Evolutionary conservation across 1,140 invertebrate species (phyloP).

Genomic region (Scaptomyza hsui): DNA sequence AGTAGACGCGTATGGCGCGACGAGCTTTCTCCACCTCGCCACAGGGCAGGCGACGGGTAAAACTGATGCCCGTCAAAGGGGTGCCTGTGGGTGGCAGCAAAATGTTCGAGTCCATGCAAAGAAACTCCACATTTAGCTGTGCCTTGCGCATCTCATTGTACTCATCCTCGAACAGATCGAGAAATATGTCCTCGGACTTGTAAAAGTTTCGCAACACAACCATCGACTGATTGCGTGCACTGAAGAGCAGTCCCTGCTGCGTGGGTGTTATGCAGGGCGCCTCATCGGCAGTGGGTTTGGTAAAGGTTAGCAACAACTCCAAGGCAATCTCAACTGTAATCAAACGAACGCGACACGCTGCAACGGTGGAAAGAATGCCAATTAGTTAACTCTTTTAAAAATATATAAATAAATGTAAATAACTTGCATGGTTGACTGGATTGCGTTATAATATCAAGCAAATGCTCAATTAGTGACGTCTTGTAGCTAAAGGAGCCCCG

Average conservation of each 20-base stretch:
- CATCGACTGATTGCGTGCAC: conserved; percentile 93
- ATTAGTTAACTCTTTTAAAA: not conserved
- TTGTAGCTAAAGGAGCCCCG: conserved; percentile 86
- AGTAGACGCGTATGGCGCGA: conserved; percentile 96
- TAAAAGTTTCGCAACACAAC: conserved; percentile 95
- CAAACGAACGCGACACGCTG: conserved; percentile 92
- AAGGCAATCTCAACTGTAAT: conserved; percentile 96
- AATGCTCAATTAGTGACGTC: conserved; percentile 90
- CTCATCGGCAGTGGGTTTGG: conserved; percentile 84
- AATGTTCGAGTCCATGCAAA: conserved; percentile 98
- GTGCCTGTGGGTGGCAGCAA: conserved; percentile 98
- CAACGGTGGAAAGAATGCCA: not conserved
- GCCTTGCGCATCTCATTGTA: conserved; percentile 95
- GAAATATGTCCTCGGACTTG: conserved; percentile 99
- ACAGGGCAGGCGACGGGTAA: conserved; percentile 96
- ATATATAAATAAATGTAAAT: not conserved
- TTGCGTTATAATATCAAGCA: conserved; percentile 91
- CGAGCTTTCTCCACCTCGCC: conserved; percentile 98
- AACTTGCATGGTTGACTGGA: conserved; percentile 92
- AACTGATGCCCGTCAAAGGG: conserved; percentile 97
- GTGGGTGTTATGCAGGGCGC: conserved; percentile 84
- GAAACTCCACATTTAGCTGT: conserved; percentile 95
- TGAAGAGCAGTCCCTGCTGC: conserved; percentile 85
- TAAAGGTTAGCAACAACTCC: conserved; percentile 89
- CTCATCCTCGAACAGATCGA: conserved; percentile 99